Conservation (phyloP, 1,140 invertebrate species). For the Philaenus spumarius region DNA sequence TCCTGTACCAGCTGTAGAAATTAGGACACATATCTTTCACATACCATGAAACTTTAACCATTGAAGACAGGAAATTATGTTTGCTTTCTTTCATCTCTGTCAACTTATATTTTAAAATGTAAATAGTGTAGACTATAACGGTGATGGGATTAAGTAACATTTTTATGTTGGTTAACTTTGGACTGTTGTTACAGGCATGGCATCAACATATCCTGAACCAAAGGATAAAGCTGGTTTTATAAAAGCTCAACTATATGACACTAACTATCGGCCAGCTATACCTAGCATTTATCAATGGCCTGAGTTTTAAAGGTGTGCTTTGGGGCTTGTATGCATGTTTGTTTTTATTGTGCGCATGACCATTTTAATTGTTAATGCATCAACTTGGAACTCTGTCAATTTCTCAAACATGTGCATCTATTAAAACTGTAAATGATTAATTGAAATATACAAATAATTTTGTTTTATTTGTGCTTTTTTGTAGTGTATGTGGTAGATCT, state of each 20-base stretch:
- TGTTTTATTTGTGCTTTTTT: no score
- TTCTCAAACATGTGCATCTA: no score
- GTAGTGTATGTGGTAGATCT: no score
- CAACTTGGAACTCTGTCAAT: no score
- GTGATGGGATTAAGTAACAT: neutral
- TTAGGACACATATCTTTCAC: no score
- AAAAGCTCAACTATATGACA: constrained; percentile 73
- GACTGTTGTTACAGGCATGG: constrained; percentile 49
- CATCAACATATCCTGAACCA: constrained; percentile 71
- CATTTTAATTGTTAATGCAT: no score
- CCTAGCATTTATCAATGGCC: constrained; percentile 24
- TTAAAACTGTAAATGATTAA: no score
- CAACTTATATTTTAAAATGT: neutral
- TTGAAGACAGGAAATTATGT: no score
- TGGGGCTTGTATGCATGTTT: neutral
- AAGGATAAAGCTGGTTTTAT: constrained; percentile 66
- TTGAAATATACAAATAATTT: no score
- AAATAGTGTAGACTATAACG: neutral
- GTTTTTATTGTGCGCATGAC: no score
- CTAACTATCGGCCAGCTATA: constrained; percentile 45
- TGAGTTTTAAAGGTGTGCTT: neutral
- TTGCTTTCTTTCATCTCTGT: neutral
- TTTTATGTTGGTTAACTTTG: neutral
- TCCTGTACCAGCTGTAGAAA: no score
- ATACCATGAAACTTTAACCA: no score